Conservation (phyloP, 2,113 vertebrate genomes). For the Rhynchopsitta pachyrhyncha region DNA sequence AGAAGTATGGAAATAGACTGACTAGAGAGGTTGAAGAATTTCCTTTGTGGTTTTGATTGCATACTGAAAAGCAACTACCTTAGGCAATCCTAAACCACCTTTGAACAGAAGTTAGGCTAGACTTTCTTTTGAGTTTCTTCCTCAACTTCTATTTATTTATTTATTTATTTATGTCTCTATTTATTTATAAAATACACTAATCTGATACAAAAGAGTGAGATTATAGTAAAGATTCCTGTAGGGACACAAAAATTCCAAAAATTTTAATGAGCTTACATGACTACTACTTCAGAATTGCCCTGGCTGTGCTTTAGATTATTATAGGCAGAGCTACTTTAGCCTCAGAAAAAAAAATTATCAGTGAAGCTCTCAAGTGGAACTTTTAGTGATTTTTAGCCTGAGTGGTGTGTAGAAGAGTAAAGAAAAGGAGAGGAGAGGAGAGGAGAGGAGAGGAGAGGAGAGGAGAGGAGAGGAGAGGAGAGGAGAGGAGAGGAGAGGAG, state of each 20-base stretch:
- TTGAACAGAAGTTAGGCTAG: neutral
- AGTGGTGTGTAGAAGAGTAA: neutral
- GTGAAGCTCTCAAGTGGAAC: neutral
- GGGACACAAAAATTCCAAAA: neutral
- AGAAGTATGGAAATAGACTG: neutral
- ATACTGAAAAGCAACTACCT: neutral
- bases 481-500: too few species aligned
- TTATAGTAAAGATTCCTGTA: neutral
- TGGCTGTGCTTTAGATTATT: neutral
- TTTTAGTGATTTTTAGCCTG: neutral
- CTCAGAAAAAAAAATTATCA: neutral
- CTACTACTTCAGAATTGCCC: neutral
- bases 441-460: too few species aligned
- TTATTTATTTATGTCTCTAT: neutral
- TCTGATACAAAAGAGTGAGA: neutral
- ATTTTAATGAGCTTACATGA: neutral
- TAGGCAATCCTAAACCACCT: neutral
- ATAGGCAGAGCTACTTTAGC: neutral
- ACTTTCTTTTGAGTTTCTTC: neutral
- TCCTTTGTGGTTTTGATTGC: neutral
- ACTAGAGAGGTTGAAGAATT: neutral
- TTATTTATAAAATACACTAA: neutral
- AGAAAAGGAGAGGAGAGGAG: too few species aligned
- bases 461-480: too few species aligned
- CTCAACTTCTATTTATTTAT: neutral